These are phyloP conservation scores for Polypterus bichir DNA, from an alignment of 2,113 vertebrate genomes.

Conservation along the genomic window DNA sequence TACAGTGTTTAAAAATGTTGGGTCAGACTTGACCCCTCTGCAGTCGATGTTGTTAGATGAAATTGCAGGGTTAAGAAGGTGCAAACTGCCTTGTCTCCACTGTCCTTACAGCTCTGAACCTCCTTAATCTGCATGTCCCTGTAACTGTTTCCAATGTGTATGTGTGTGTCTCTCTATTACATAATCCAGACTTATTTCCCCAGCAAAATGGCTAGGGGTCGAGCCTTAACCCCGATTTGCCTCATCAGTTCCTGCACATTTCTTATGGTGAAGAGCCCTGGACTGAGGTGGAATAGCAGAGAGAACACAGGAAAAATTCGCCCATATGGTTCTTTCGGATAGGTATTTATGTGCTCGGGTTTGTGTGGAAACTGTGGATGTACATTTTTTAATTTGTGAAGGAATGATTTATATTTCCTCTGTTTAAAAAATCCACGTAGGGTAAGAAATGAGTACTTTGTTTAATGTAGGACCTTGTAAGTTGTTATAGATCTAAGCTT, in stretches of 20 bases:
- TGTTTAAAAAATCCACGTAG: conserved; percentile 75
- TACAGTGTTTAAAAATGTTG: too few species aligned
- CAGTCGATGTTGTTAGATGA: too few species aligned
- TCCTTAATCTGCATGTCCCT: conserved; percentile 72
- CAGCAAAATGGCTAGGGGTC: conserved; percentile 97
- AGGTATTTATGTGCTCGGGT: conserved; percentile 99
- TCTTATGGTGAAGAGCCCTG: conserved; percentile 88
- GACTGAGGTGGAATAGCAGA: conserved; percentile 92
- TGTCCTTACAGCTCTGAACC: conserved; percentile 42
- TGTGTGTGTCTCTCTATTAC: conserved; percentile 98
- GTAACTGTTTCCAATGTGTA: conserved; percentile 81
- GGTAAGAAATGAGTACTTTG: conserved; percentile 70
- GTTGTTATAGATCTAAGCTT: conserved; percentile 19
- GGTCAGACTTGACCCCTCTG: too few species aligned
- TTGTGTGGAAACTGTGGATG: conserved; percentile 99
- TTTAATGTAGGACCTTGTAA: conserved; percentile 12
- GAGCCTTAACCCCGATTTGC: conserved; percentile 84
- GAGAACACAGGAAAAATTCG: conserved; percentile 93
- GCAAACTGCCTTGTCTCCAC: too few species aligned
- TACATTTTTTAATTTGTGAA: conserved; percentile 87
- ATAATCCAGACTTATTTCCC: conserved; percentile 91
- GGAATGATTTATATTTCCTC: conserved; percentile 52
- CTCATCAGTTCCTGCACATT: conserved; percentile 80
- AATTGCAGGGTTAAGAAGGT: too few species aligned
- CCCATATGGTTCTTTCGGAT: conserved; percentile 99